Evolutionary conservation across 2,888 invertebrate genomes (phyloP).

Genomic region (Plagiodera versicolora): DNA sequence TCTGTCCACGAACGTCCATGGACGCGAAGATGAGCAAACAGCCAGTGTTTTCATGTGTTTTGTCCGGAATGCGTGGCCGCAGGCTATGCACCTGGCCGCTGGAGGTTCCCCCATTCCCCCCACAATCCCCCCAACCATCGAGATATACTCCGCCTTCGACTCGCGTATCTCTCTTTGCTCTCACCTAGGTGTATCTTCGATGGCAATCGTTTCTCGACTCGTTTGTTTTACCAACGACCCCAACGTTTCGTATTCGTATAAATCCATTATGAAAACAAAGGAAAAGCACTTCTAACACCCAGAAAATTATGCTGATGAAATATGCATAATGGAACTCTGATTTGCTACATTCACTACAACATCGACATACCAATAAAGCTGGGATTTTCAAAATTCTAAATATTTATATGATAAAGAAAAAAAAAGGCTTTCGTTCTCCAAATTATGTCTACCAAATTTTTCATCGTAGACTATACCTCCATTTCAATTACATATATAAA

Average conservation of each 20-base stretch:
- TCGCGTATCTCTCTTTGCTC: conserved; percentile 26
- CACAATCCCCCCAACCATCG: conserved; percentile 22
- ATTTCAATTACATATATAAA: too few species aligned
- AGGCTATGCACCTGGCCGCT: conserved; percentile 53
- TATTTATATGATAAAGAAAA: too few species aligned
- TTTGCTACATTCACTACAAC: too few species aligned
- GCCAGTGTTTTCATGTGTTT: conserved; percentile 55
- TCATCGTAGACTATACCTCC: too few species aligned
- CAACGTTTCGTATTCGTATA: neutral
- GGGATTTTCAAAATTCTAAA: too few species aligned
- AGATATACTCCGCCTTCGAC: conserved; percentile 31
- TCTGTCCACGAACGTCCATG: conserved; percentile 30
- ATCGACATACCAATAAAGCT: too few species aligned
- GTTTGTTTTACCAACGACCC: conserved; percentile 7
- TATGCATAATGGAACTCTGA: too few species aligned
- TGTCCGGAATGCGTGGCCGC: conserved; percentile 53
- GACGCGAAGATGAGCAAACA: conserved; percentile 51
- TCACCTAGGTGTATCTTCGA: conserved; percentile 22
- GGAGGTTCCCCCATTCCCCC: conserved; percentile 40
- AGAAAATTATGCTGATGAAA: too few species aligned
- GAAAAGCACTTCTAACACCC: too few species aligned
- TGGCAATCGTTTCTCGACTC: conserved; percentile 2
- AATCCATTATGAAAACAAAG: too few species aligned
- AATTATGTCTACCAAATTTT: too few species aligned
- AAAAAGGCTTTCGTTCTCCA: too few species aligned